phyloP scores from a whole-genome alignment of 2,888 invertebrate species.

The Cheiracanthium punctorium region DNA sequence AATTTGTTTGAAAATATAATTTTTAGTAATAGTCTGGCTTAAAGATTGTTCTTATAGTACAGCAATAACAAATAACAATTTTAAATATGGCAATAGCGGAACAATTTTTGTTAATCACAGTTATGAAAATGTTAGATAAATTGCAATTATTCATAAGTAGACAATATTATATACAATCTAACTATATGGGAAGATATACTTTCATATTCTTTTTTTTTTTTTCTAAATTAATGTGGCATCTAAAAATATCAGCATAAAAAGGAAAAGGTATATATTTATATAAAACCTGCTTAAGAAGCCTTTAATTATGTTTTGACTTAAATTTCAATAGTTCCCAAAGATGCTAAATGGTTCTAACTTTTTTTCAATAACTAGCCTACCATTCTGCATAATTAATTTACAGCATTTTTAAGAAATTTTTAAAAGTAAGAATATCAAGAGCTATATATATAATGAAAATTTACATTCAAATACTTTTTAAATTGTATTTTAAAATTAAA shows the following conservation, averaged over 20 bases:
- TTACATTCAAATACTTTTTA: too few relatives aligned
- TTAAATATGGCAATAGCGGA: constrained; percentile 27
- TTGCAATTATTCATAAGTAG: background rate
- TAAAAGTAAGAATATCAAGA: too few relatives aligned
- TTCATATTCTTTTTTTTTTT: too few relatives aligned
- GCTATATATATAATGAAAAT: too few relatives aligned
- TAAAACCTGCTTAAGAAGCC: background rate
- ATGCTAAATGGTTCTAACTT: background rate
- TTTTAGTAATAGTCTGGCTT: background rate
- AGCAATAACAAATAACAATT: constrained; percentile 37
- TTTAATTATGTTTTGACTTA: background rate
- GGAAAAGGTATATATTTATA: background rate
- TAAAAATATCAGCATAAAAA: too few relatives aligned
- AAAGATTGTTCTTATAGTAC: background rate
- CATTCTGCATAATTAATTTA: too few relatives aligned
- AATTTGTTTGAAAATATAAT: background rate
- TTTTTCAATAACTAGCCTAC: background rate
- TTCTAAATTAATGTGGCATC: background rate
- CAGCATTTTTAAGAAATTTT: too few relatives aligned
- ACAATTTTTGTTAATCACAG: constrained; percentile 43
- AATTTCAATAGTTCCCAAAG: too few relatives aligned
- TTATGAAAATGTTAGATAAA: constrained; percentile 3
- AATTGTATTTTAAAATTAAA: too few relatives aligned
- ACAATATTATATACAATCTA: background rate
- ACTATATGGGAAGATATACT: background rate